Evolutionary conservation across 2,797 vertebrate genomes (phyloP).

Genomic region (Bradypodion ventrale): DNA sequence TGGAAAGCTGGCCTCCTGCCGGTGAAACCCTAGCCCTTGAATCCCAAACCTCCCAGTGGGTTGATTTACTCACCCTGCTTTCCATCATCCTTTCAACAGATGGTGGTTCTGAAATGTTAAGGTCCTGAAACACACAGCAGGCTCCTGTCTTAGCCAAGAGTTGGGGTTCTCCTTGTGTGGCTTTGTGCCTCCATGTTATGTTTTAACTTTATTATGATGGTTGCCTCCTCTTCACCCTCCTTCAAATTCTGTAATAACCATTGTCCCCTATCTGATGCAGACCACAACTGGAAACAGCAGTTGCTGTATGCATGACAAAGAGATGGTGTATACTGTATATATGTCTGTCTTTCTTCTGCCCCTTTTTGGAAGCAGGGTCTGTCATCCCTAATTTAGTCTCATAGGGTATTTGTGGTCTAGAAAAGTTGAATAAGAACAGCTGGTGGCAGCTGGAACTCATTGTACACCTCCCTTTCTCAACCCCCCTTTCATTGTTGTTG

Average conservation of each 20-base stretch:
- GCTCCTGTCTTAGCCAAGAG: too few relatives aligned
- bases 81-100: too few relatives aligned
- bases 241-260: slow-evolving; percentile 49
- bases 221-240: too few relatives aligned
- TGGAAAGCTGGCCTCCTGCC: too few relatives aligned
- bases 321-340: slow-evolving; percentile 29
- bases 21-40: too few relatives aligned
- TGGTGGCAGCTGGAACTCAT: slow-evolving; percentile 60
- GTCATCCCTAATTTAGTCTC: fast-evolving
- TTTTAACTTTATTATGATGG: too few relatives aligned
- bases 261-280: slow-evolving; percentile 58
- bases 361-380: slow-evolving; percentile 62
- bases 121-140: too few relatives aligned
- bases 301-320: slow-evolving; percentile 71
- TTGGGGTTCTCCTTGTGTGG: too few relatives aligned
- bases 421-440: slow-evolving; percentile 32
- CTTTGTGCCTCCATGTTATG: too few relatives aligned
- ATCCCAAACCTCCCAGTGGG: too few relatives aligned
- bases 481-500: slow-evolving; percentile 33
- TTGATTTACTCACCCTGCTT: too few relatives aligned
- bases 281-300: slow-evolving; percentile 62
- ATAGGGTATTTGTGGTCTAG: background rate
- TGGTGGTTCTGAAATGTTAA: too few relatives aligned
- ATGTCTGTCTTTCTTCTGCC: slow-evolving; percentile 43
- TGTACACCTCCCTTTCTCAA: background rate